A percentile compares a stretch with the other conserved stretches of the same genome.
phyloP scores from a whole-genome alignment of 2,797 vertebrate genomes.

The Fringilla coelebs region DNA sequence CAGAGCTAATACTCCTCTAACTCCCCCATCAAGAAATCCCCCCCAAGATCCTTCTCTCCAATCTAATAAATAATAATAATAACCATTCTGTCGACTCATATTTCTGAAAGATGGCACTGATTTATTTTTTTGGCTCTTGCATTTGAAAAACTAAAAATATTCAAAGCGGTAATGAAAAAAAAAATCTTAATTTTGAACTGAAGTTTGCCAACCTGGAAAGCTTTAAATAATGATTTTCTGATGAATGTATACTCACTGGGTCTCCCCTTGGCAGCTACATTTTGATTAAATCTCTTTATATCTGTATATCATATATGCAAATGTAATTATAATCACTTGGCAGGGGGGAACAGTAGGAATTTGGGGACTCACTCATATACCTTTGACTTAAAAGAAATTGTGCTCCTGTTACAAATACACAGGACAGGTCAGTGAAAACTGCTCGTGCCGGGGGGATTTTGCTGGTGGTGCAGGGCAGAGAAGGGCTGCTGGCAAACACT shows the following conservation, averaged over 20 bases:
- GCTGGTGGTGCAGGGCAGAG: neutral
- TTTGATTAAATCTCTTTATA: neutral
- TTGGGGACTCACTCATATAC: neutral
- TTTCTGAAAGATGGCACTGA: slow-evolving; percentile 37
- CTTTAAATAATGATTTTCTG: slow-evolving; percentile 49
- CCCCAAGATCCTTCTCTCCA: neutral
- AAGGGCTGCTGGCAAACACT: neutral
- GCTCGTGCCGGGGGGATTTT: neutral
- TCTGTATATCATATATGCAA: slow-evolving; percentile 15
- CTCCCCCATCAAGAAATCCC: neutral
- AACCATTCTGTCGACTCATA: neutral
- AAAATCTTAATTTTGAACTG: slow-evolving; percentile 29
- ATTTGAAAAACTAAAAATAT: slow-evolving; percentile 47
- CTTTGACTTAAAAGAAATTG: neutral
- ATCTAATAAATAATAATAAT: slow-evolving; percentile 54
- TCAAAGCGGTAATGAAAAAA: slow-evolving; percentile 28
- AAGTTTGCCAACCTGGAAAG: slow-evolving; percentile 42
- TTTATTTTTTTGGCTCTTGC: slow-evolving; percentile 43
- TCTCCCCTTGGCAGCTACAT: neutral
- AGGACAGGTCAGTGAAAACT: neutral
- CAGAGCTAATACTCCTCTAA: neutral
- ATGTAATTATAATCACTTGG: slow-evolving; percentile 14
- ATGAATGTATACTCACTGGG: neutral
- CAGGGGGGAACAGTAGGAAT: neutral
- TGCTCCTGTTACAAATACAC: neutral